Evolutionary conservation across 2,888 invertebrate genomes (phyloP), one percentile per base, ranked within the genome.

Genomic region (Calliphora vomitoria): DNA sequence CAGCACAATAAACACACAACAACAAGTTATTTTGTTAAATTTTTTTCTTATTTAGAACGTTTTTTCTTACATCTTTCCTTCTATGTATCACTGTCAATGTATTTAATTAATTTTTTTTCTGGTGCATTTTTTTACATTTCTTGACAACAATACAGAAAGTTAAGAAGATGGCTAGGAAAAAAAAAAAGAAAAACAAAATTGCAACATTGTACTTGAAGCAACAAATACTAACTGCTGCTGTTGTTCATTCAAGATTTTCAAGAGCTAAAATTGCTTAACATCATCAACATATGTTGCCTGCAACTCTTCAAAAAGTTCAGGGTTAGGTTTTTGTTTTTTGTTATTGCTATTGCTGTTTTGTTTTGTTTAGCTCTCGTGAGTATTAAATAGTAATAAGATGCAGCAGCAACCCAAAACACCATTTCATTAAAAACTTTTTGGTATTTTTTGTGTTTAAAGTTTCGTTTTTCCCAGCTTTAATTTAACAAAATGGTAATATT

Each of bases 271-370:
- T 84, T 76, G 72, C 66, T 71, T 50, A 44, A 72, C 81, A 87
- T 66, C 76, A 76, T 50, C 76, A 84, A 75, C 83, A 82, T 69
- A 82, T 87, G 85, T 82, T 62, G 85, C 82, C 80, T 75, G 85
- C 78, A 87, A 79, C 80, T 31, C 78, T 85, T 84, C 44, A 78
- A 78, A 86, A 85, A 85, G 87, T 87, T 87, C 87, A 87, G 85
- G 87, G 87, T 87, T 87, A 85, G 82, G 35, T 85, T 80, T 72
- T 69, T 68, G 25, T 71, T 82, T 41, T 76, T 55, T 82, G 53
- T 4, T 4, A 8, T 41, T 55, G 4, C 13, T 31, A 11, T 50
- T 60, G 69, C 25, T 60, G 11, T 71, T 55, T 15, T 60, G 11
- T 71, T 55, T 15, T 6, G 3, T 81, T 64, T 20, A 20, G 35